Conservation (phyloP, 2,888 invertebrate genomes). For the Drepana falcataria region DNA sequence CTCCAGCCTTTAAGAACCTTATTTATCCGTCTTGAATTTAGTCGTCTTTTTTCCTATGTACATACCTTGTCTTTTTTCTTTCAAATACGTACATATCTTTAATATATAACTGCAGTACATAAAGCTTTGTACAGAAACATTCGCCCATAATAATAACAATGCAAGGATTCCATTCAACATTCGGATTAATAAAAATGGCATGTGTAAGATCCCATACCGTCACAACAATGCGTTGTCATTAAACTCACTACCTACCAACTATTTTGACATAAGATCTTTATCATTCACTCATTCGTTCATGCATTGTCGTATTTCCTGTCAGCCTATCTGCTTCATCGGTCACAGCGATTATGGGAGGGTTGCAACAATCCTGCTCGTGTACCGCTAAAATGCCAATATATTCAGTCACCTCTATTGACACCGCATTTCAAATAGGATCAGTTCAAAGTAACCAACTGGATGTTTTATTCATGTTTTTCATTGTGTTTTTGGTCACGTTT, state of each 20-base stretch:
- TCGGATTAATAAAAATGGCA: slow-evolving; percentile 1
- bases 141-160: slow-evolving; percentile 1
- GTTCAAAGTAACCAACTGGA: slow-evolving; percentile 16
- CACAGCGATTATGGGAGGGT: slow-evolving; percentile 47
- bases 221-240: slow-evolving; percentile 24
- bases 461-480: slow-evolving; percentile 26
- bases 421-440: slow-evolving; percentile 12
- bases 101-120: no score
- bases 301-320: slow-evolving; percentile 40
- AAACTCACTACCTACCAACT: slow-evolving; percentile 16
- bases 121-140: no score
- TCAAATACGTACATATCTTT: no score
- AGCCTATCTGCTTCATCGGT: slow-evolving; percentile 13
- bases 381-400: slow-evolving; percentile 33
- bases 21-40: no score
- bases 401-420: slow-evolving; percentile 23
- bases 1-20: no score
- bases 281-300: slow-evolving; percentile 38
- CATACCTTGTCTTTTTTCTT: no score
- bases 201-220: slow-evolving; percentile 8
- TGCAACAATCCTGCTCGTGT: slow-evolving; percentile 21
- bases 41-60: no score
- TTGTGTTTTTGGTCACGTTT: slow-evolving; percentile 6
- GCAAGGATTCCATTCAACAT: neutral
- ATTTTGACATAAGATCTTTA: slow-evolving; percentile 27